Evolutionary conservation across 2,888 invertebrate species (phyloP).

Genomic region (Brachynemurus nebulosus): DNA sequence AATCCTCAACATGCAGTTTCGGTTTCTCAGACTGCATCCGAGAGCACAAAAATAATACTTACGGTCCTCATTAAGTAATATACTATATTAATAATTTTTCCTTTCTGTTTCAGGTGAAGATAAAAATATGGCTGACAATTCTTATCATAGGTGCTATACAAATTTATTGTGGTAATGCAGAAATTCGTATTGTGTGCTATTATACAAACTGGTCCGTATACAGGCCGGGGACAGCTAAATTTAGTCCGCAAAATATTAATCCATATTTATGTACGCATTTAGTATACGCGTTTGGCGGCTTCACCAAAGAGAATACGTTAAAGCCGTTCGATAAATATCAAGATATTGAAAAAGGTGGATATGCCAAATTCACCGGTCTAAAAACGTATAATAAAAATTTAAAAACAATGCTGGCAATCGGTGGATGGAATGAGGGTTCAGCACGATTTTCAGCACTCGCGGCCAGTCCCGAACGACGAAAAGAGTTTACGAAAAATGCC

Average conservation of each 20-base stretch:
- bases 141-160: background rate
- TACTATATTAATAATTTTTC: too few species aligned
- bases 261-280: constrained; percentile 89
- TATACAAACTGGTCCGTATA: constrained; percentile 92
- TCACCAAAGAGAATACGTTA: constrained; percentile 80
- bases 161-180: constrained; percentile 31
- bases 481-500: constrained; percentile 69
- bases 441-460: constrained; percentile 79
- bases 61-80: too few species aligned
- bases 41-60: too few species aligned
- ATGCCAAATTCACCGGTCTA: constrained; percentile 83
- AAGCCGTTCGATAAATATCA: constrained; percentile 92
- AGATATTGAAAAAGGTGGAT: constrained; percentile 91
- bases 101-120: background rate
- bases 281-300: constrained; percentile 84
- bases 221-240: constrained; percentile 78
- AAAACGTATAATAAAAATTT: constrained; percentile 86
- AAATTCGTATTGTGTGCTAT: constrained; percentile 76
- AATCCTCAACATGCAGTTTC: too few species aligned
- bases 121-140: background rate
- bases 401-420: constrained; percentile 82
- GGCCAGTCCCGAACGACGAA: constrained; percentile 58
- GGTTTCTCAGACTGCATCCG: too few species aligned
- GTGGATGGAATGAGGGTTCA: constrained; percentile 90
- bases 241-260: constrained; percentile 87